phyloP scores from a whole-genome alignment of 2,113 vertebrate genomes.

The Callipepla californica region DNA sequence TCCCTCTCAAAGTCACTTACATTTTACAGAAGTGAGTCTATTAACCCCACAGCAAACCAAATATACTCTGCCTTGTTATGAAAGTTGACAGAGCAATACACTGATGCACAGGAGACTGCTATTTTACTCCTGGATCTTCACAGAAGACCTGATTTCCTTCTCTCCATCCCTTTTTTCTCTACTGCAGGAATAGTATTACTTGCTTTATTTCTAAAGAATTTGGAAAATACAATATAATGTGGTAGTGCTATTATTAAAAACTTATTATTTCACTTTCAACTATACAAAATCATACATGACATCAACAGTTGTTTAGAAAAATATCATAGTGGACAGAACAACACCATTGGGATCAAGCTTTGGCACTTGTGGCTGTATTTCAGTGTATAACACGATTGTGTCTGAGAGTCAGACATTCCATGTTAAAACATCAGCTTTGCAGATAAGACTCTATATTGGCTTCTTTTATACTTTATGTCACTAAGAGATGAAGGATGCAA shows the following conservation, averaged over 20 bases:
- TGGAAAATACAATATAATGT: background rate
- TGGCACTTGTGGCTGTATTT: background rate
- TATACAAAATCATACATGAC: fast-evolving
- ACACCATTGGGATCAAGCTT: background rate
- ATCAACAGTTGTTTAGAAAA: background rate
- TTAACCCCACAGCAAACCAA: background rate
- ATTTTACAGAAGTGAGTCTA: background rate
- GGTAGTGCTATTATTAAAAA: background rate
- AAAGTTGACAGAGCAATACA: background rate
- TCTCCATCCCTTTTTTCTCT: background rate
- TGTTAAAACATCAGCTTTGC: background rate
- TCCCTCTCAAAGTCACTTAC: background rate
- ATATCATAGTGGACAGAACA: background rate
- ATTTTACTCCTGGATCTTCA: background rate
- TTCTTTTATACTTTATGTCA: background rate
- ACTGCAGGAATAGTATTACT: background rate
- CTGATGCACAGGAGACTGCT: background rate
- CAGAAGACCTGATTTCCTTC: background rate
- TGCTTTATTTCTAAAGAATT: background rate
- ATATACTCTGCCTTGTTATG: background rate
- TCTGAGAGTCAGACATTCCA: background rate
- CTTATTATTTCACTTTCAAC: background rate
- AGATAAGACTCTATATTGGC: background rate
- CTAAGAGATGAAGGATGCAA: background rate
- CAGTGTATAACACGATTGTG: background rate